Percentiles rank a stretch among this genome's conserved stretches.
phyloP scores from a whole-genome alignment of 2,113 vertebrate species.

The Indicator indicator region DNA sequence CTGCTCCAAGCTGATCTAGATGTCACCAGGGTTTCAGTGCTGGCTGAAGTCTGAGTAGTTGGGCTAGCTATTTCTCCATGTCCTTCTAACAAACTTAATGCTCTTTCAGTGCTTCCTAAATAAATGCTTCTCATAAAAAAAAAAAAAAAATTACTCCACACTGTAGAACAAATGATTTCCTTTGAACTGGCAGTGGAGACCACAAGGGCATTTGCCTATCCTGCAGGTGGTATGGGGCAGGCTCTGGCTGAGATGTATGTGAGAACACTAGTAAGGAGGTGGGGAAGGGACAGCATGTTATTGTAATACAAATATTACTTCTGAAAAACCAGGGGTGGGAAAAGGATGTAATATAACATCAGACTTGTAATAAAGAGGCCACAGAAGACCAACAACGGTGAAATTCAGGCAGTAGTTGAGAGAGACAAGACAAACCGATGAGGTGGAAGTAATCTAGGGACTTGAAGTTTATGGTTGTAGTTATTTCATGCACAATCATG shows the following conservation, averaged over 20 bases:
- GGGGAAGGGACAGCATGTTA: background rate
- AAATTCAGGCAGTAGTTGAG: background rate
- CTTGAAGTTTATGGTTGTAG: background rate
- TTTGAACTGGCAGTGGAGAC: background rate
- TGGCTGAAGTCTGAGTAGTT: no score
- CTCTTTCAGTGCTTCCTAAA: background rate
- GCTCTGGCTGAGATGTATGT: background rate
- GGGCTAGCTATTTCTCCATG: background rate
- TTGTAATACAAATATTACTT: background rate
- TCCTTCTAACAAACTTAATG: background rate
- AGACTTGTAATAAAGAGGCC: background rate
- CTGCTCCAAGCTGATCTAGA: background rate
- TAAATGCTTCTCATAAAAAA: background rate
- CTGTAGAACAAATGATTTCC: background rate
- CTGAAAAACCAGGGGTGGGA: background rate
- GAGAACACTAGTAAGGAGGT: background rate
- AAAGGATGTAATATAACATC: background rate
- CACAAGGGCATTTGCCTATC: background rate
- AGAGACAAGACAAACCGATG: background rate
- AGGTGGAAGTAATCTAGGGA: background rate
- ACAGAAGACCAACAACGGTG: background rate
- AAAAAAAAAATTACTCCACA: background rate
- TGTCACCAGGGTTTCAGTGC: fast-evolving
- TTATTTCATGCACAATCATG: background rate
- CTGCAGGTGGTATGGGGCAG: fast-evolving